Evolutionary conservation across 2,888 invertebrate species (phyloP), one percentile per base, ranked within the genome.

Genomic region (Desoria tigrina): DNA sequence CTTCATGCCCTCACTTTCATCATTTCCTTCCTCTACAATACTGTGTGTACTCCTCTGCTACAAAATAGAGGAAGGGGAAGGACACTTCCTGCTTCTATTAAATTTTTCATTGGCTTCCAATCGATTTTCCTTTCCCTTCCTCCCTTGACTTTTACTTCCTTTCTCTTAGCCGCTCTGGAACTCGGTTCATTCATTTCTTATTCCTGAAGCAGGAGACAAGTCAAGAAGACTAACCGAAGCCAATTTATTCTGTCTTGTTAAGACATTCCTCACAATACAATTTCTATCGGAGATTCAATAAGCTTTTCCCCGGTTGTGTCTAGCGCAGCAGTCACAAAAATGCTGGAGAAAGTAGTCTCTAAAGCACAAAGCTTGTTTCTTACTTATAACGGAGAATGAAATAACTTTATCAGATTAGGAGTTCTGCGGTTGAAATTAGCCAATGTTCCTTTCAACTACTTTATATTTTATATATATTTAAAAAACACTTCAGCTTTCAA

Each of bases 71-170:
- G 18, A 37, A 14, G 18, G 42, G 18, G 42, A 37, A 24, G 37
- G 24, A 28, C n/a, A 16, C 45, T 42, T 42, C 54, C 32, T 39
- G 51, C 37, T 2, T 18, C 26, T 53, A 42, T 24, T 61, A 54
- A 61, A 61, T 61, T 61, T 61, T 61, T 61, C 61, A 61, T 61
- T 61, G 61, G 61, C 27, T 61, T 42, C 18, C 45, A 16, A 61
- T 61, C 61, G 53, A 61, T 54, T 61, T 61, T 39, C 51, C 51
- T 51, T 51, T 51, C 24, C 51, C 21, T 51, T 7, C n/a, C n/a
- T 26, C 23, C 51, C 24, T 14, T 45, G 45, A 21, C 45, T 45
- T 45, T 45, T 45, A 51, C 51, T 51, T 51, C 51, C 51, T 51
- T 51, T 26, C 26, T 21, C 23, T 45, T 21, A 6, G 16, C 45